phyloP scores from a whole-genome alignment of 2,113 vertebrate genomes.

The Donacobius atricapilla region DNA sequence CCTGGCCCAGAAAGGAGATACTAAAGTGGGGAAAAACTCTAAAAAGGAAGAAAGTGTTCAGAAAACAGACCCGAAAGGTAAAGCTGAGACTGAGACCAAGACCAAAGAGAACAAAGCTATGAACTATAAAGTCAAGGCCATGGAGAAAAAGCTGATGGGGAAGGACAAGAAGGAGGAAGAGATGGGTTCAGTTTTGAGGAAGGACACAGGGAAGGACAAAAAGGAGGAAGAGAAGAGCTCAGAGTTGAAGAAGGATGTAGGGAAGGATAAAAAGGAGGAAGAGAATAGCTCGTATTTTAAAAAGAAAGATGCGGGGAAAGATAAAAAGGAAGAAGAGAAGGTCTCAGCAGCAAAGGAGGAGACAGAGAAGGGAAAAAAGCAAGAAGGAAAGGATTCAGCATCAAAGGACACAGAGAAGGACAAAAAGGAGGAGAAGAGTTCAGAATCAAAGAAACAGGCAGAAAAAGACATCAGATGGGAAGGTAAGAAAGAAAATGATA shows the following conservation, averaged over 20 bases:
- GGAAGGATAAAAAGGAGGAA: conserved; percentile 53
- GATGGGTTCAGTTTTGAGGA: neutral
- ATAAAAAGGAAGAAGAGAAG: conserved; percentile 43
- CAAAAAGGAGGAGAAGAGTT: neutral
- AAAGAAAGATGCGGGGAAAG: neutral
- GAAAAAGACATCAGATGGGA: conserved; percentile 31
- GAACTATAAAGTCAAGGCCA: conserved; percentile 64
- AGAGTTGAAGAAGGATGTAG: neutral
- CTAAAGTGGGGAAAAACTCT: conserved; percentile 53
- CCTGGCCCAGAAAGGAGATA: conserved; percentile 12
- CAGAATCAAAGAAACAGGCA: neutral
- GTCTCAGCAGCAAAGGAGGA: neutral
- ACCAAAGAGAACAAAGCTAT: conserved; percentile 60
- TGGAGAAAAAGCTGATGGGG: conserved; percentile 71
- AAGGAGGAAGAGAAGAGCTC: neutral
- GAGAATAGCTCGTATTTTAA: neutral
- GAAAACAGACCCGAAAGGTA: conserved; percentile 51
- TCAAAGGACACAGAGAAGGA: neutral
- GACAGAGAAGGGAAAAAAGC: conserved; percentile 42
- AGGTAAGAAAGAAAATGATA: conserved; percentile 48
- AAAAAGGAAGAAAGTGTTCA: conserved; percentile 49
- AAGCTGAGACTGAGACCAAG: conserved; percentile 51
- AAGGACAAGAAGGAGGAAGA: conserved; percentile 59
- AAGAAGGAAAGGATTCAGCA: conserved; percentile 1
- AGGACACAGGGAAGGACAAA: neutral